These are phyloP conservation scores for Pyrgus malvae DNA, from an alignment of 2,888 invertebrate species.

Conservation along the genomic window DNA sequence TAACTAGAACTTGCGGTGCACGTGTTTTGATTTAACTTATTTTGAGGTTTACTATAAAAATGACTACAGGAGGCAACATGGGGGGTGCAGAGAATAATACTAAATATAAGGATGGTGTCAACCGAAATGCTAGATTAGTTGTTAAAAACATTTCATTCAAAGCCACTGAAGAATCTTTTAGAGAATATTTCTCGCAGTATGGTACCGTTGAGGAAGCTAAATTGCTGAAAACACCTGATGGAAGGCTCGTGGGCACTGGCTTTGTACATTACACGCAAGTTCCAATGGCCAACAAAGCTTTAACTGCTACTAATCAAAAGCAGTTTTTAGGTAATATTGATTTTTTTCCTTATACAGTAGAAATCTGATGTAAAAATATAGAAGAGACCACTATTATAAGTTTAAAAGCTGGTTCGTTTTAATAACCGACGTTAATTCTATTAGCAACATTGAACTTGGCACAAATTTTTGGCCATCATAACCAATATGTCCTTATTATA, in stretches of 20 bases:
- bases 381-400: too few species aligned
- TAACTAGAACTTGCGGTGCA: background rate
- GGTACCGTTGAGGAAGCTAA: slow-evolving; percentile 90
- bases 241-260: slow-evolving; percentile 91
- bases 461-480: too few species aligned
- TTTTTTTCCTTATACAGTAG: background rate
- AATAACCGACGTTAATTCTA: too few species aligned
- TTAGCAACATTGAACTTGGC: too few species aligned
- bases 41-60: slow-evolving; percentile 26
- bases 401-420: background rate
- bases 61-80: slow-evolving; percentile 46
- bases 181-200: slow-evolving; percentile 86
- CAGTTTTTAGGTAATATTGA: slow-evolving; percentile 78
- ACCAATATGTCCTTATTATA: too few species aligned
- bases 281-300: slow-evolving; percentile 90
- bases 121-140: slow-evolving; percentile 81
- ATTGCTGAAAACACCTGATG: slow-evolving; percentile 87
- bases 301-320: slow-evolving; percentile 85
- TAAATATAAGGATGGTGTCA: slow-evolving; percentile 41
- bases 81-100: slow-evolving; percentile 45
- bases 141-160: slow-evolving; percentile 87
- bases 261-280: slow-evolving; percentile 92
- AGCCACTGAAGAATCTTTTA: slow-evolving; percentile 86
- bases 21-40: background rate
- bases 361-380: background rate